A percentile compares a stretch with the other conserved stretches of the same genome.
These are phyloP conservation scores for Orientallactaga sibirica DNA, from an alignment of 2,797 vertebrate genomes.

Conservation along the genomic window DNA sequence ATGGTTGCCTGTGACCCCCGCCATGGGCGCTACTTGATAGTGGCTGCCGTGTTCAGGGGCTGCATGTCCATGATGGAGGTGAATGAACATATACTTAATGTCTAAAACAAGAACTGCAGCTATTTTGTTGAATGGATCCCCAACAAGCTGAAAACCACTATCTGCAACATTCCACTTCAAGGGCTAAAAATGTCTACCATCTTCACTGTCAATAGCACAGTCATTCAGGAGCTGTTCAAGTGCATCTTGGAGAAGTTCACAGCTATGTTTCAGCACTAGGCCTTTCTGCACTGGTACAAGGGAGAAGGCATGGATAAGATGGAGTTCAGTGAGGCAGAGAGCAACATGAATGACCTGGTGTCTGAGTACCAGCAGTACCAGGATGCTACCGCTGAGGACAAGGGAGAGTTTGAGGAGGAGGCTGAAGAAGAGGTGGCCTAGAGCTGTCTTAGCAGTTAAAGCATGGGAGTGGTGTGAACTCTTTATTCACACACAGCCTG, in stretches of 20 bases:
- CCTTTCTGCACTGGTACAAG: too few species aligned
- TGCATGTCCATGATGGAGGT: constrained; percentile 88
- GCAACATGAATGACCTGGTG: constrained; percentile 89
- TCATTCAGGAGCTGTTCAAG: constrained; percentile 94
- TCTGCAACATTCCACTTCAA: constrained; percentile 87
- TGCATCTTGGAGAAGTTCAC: constrained; percentile 86
- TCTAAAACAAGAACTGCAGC: too few species aligned
- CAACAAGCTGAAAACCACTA: constrained; percentile 88
- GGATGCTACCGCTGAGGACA: too few species aligned
- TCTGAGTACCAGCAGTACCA: constrained; percentile 90
- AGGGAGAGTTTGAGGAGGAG: too few species aligned
- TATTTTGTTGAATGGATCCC: constrained; percentile 6
- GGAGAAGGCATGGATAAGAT: too few species aligned
- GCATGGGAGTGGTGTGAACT: constrained; percentile 30
- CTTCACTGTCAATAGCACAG: constrained; percentile 95
- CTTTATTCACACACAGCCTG: too few species aligned
- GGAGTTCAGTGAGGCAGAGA: too few species aligned
- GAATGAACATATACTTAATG: too few species aligned
- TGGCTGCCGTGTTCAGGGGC: constrained; percentile 87
- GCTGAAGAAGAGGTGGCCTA: constrained; percentile 88
- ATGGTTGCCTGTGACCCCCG: constrained; percentile 89
- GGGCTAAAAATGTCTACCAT: constrained; percentile 90
- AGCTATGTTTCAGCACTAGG: too few species aligned
- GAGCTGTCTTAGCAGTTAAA: constrained; percentile 70
- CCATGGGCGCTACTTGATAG: constrained; percentile 87